Evolutionary conservation across 2,113 vertebrate species (phyloP), one percentile per base, ranked within the genome.

Genomic region (Mohoua ochrocephala): DNA sequence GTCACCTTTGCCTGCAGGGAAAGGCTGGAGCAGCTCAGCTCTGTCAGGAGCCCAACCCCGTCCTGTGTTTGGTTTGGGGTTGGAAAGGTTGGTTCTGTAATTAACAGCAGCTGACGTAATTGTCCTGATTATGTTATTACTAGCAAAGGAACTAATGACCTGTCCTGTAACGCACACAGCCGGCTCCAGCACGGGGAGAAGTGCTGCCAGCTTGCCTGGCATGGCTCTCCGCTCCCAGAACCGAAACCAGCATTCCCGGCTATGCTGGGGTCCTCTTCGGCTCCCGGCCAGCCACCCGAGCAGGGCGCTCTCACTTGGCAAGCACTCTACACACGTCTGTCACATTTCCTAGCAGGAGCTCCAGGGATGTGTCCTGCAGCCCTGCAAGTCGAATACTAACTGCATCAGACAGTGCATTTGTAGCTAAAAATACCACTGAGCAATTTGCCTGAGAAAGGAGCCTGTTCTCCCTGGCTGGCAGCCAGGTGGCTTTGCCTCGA

Each of bases 401-500:
- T 65, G 73, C 91, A 91, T 67, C 93, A 96, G 93, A 93, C 60
- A 87, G 73, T 30, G 69, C 23, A 42, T 84, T 70, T 71, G 75
- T 41, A 23, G 73, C 85, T 96, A 92, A 96, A 96, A 96, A 94
- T 95, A 93, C 49, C 31, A 0, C 52, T 0, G 3, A 95, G 82
- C 54, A 67, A 80, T 90, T 89, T 91, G 89, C 84, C 85, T 73
- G 75, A 74, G 70, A 91, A 87, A 77, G 67, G 31, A 93, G 37
- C 37, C 45, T 60, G 68, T 10, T 24, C 35, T 60, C 27, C 39
- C 68, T 37, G 64, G 63, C 69, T 84, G 71, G 75, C 53, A 87
- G 73, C 57, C 80, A 88, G 52, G 21, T 1, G 20, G n/a, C 37
- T 88, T 81, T 75, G 61, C 45, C 71, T 91, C 1, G 1, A 31